phyloP scores from a whole-genome alignment of 2,797 vertebrate genomes.

The Champsocephalus esox region DNA sequence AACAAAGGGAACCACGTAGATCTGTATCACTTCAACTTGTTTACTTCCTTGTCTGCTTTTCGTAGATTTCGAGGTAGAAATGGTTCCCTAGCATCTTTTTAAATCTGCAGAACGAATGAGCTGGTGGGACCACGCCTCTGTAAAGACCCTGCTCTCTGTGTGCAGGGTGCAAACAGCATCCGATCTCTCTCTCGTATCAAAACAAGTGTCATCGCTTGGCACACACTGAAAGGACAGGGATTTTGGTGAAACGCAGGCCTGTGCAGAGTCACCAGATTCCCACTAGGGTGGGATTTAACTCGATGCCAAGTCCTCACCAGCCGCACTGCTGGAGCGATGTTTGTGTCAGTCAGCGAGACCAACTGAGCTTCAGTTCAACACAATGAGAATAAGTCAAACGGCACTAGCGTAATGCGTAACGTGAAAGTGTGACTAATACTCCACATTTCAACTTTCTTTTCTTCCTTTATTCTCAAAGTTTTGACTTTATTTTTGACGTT shows the following conservation, averaged over 20 bases:
- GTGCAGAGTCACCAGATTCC: conserved; percentile 73
- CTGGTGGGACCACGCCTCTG: background rate
- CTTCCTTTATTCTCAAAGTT: no score
- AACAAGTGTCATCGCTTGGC: conserved; percentile 60
- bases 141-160: background rate
- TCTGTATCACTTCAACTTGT: no score
- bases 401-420: background rate
- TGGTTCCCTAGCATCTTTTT: background rate
- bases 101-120: background rate
- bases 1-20: no score
- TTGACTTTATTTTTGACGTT: no score
- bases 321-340: conserved; percentile 39
- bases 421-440: no score
- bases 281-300: conserved; percentile 66
- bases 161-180: conserved; percentile 26
- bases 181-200: conserved; percentile 58
- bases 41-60: background rate
- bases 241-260: conserved; percentile 47
- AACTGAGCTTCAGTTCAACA: background rate
- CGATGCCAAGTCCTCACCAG: conserved; percentile 58
- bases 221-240: conserved; percentile 57
- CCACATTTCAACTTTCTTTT: no score
- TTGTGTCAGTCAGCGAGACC: conserved; percentile 2
- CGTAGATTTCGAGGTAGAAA: background rate
- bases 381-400: no score